These are phyloP conservation scores for Tachyglossus aculeatus DNA, from an alignment of 2,797 vertebrate species.

Conservation along the genomic window DNA sequence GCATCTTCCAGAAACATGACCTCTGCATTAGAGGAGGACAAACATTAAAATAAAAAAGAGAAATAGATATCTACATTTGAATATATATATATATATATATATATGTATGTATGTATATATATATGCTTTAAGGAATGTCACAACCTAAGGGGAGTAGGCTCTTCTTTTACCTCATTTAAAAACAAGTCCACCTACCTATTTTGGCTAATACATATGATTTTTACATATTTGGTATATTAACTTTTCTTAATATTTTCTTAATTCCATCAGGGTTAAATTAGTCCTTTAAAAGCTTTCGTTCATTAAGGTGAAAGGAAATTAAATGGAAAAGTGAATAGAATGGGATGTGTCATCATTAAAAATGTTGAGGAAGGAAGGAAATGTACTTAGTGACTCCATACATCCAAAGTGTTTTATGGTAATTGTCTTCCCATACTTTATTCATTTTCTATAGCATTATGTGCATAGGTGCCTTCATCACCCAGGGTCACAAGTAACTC, in stretches of 20 bases:
- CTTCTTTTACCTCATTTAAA: not conserved
- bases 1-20: no score
- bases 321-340: constrained; percentile 48
- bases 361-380: constrained; percentile 43
- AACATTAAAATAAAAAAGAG: no score
- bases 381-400: constrained; percentile 35
- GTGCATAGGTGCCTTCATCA: no score
- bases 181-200: not conserved
- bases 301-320: constrained; percentile 57
- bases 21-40: no score
- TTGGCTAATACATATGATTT: constrained; percentile 43
- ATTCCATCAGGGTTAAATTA: constrained; percentile 47
- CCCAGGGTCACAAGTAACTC: no score
- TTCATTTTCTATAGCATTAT: no score
- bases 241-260: constrained; percentile 51
- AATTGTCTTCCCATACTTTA: no score
- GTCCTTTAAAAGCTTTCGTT: constrained; percentile 61
- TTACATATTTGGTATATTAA: constrained; percentile 49
- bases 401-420: constrained; percentile 9
- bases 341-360: constrained; percentile 37
- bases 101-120: no score
- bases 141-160: not conserved
- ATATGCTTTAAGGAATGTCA: not conserved
- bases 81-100: no score
- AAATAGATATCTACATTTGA: no score